A percentile compares a stretch with the other conserved stretches of the same genome.
phyloP scores from a whole-genome alignment of 2,113 vertebrate genomes.

The Lagopus leucura region DNA sequence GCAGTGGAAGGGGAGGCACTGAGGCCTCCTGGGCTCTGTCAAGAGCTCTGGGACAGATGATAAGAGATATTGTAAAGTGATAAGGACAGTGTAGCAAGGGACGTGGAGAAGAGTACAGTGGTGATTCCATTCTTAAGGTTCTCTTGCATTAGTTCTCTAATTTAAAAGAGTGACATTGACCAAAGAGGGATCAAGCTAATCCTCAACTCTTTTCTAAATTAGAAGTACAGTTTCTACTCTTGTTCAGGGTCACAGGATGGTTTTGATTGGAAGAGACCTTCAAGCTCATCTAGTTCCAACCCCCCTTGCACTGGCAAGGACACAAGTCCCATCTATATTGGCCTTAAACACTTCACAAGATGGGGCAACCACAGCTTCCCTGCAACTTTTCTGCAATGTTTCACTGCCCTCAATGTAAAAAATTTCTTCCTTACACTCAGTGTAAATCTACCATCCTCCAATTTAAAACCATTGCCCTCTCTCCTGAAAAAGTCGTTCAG shows the following conservation, averaged over 20 bases:
- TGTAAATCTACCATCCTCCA: not conserved
- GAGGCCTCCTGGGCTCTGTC: not conserved
- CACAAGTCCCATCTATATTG: not conserved
- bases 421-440: not conserved
- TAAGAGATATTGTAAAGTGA: not conserved
- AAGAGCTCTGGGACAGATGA: not conserved
- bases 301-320: not conserved
- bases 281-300: not conserved
- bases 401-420: not conserved
- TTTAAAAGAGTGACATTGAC: not conserved
- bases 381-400: not conserved
- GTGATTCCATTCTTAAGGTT: not conserved
- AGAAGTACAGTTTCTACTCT: not conserved
- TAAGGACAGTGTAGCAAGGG: not conserved
- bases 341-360: not conserved
- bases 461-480: not conserved
- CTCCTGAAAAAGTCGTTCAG: not conserved
- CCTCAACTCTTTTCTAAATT: not conserved
- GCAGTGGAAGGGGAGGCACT: fast-evolving
- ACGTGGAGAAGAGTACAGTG: not conserved
- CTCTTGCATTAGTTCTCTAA: fast-evolving
- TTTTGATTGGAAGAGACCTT: not conserved
- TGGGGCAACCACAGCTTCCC: not conserved
- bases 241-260: not conserved
- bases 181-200: not conserved